Conservation (phyloP, 2,888 invertebrate genomes). For the Thysanoteuthis rhombus region DNA sequence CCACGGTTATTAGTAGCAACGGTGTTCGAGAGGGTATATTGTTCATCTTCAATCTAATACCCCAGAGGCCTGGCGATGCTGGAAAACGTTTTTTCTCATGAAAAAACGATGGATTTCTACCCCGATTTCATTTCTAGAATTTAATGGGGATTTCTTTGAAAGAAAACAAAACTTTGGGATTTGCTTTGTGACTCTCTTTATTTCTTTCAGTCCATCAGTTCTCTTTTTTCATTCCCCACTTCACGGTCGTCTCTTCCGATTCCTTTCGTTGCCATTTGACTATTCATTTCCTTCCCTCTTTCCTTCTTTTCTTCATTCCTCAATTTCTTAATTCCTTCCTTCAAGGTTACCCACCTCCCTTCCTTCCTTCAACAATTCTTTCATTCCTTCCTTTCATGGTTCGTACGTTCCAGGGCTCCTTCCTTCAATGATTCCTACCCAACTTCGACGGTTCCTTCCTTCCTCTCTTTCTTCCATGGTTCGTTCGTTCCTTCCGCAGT, state of each 20-base stretch:
- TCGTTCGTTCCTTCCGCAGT: not conserved
- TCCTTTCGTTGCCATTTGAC: not conserved
- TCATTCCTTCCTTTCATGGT: not conserved
- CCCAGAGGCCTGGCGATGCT: too few relatives aligned
- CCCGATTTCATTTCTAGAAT: too few relatives aligned
- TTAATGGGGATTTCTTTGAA: too few relatives aligned
- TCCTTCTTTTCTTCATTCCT: not conserved
- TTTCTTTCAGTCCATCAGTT: not conserved
- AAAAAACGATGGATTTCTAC: too few relatives aligned
- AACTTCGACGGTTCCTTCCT: not conserved
- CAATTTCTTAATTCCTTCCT: not conserved
- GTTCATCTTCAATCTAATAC: too few relatives aligned
- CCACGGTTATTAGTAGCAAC: too few relatives aligned
- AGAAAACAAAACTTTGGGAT: too few relatives aligned
- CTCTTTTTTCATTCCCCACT: not conserved
- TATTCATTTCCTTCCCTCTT: too few relatives aligned
- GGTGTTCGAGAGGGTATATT: too few relatives aligned
- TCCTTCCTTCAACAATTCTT: not conserved
- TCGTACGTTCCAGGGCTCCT: not conserved
- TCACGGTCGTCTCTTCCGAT: not conserved
- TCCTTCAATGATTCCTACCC: not conserved
- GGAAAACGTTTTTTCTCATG: too few relatives aligned
- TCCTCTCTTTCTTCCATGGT: not conserved
- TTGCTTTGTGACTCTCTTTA: too few relatives aligned
- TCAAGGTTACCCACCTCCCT: not conserved